A percentile compares a stretch with the other conserved stretches of the same genome.
Conservation (phyloP, 2,888 invertebrate genomes). For the Catocala fraxini region DNA sequence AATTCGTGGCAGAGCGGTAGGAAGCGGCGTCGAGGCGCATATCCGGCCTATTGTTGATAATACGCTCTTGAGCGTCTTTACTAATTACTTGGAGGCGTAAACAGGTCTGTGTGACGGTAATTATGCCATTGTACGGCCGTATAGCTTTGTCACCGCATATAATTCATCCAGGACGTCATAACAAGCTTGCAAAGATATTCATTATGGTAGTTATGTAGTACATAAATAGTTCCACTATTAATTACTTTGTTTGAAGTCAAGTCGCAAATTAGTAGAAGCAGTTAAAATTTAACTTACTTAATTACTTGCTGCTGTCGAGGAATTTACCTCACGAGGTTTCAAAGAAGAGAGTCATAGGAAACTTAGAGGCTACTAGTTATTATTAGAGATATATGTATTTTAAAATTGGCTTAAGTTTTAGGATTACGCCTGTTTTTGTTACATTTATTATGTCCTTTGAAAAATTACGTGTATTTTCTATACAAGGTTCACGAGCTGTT, state of each 20-base stretch:
- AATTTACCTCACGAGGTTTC: too few species aligned
- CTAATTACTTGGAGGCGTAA: slow-evolving; percentile 69
- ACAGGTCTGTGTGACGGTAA: slow-evolving; percentile 63
- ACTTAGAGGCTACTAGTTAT: too few species aligned
- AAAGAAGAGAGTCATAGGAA: too few species aligned
- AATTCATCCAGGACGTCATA: slow-evolving; percentile 22
- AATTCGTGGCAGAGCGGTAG: slow-evolving; percentile 58
- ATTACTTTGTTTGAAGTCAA: not conserved
- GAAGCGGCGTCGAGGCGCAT: slow-evolving; percentile 78
- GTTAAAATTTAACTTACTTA: too few species aligned
- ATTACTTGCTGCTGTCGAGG: too few species aligned
- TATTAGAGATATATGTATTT: too few species aligned
- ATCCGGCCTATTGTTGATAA: slow-evolving; percentile 72
- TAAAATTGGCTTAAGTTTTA: too few species aligned
- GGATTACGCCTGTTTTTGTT: too few species aligned
- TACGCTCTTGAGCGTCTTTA: slow-evolving; percentile 67
- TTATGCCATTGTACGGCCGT: slow-evolving; percentile 45
- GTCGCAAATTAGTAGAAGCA: not conserved
- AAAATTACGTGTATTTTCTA: too few species aligned
- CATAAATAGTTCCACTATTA: not conserved
- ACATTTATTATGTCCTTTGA: too few species aligned
- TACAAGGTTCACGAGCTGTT: too few species aligned
- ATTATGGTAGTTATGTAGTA: slow-evolving; percentile 2
- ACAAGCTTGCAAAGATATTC: slow-evolving; percentile 9
- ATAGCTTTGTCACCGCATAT: slow-evolving; percentile 45